Percentiles rank a stretch among this genome's conserved stretches.
Evolutionary conservation across 2,797 vertebrate genomes (phyloP).

Genomic region (Channa striata): DNA sequence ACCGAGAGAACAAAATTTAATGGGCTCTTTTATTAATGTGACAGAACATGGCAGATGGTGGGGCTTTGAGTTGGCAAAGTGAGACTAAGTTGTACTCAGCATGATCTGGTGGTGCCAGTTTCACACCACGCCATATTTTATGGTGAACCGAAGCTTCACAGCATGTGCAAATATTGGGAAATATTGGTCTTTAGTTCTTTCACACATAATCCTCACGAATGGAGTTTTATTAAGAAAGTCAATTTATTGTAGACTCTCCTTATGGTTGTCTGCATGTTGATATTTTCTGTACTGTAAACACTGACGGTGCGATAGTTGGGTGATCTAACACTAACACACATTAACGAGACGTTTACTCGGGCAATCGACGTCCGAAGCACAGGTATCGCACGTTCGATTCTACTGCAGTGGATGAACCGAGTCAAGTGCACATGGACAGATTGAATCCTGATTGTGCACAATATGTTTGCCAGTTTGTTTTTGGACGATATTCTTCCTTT

Average conservation of each 20-base stretch:
- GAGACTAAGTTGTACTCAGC: constrained; percentile 67
- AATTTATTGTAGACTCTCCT: neutral
- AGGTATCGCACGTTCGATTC: neutral
- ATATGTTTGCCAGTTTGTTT: constrained; percentile 37
- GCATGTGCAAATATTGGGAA: constrained; percentile 60
- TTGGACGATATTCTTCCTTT: constrained; percentile 24
- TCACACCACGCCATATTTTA: constrained; percentile 69
- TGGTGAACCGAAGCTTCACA: constrained; percentile 50
- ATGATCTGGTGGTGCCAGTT: constrained; percentile 65
- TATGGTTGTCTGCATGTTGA: neutral
- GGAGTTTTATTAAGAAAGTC: neutral
- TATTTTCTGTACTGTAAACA: neutral
- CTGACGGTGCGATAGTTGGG: neutral
- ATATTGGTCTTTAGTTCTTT: constrained; percentile 34
- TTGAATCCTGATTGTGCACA: constrained; percentile 12
- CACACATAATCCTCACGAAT: constrained; percentile 16
- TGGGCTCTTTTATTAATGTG: constrained; percentile 43
- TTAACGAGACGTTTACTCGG: neutral
- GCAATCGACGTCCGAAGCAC: constrained; percentile 4
- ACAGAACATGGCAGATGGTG: constrained; percentile 71
- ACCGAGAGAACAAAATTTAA: constrained; percentile 39
- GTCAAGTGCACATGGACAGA: constrained; percentile 14
- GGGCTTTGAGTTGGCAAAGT: constrained; percentile 65
- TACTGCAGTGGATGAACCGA: neutral
- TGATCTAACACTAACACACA: neutral